Evolutionary conservation across 2,888 invertebrate species (phyloP).

Genomic region (Orchesella flavescens): DNA sequence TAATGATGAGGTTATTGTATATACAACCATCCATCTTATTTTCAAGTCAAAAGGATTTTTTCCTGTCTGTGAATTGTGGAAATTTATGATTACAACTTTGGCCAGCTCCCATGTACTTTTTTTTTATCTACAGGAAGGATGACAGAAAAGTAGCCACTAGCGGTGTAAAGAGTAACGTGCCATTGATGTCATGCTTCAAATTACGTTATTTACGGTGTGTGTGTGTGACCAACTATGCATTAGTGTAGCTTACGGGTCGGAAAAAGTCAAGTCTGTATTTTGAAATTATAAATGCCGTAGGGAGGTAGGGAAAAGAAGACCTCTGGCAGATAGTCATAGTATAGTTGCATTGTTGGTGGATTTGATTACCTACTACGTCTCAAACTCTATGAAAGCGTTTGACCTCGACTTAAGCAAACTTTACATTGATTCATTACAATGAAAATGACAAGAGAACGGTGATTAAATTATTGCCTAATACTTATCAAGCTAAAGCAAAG

Average conservation of each 20-base stretch:
- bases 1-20: too few relatives aligned
- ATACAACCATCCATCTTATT: too few relatives aligned
- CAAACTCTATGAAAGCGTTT: constrained; percentile 9
- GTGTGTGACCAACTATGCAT: background rate
- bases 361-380: background rate
- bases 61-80: constrained; percentile 18
- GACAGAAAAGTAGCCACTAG: background rate
- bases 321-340: background rate
- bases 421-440: constrained; percentile 13
- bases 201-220: background rate
- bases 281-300: background rate
- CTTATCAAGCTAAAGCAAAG: background rate
- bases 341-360: background rate
- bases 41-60: background rate
- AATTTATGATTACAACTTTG: constrained; percentile 10
- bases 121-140: background rate
- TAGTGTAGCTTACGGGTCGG: background rate
- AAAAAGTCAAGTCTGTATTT: background rate
- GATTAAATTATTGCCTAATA: background rate
- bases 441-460: background rate
- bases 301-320: background rate
- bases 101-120: background rate
- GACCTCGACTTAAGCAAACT: constrained; percentile 32
- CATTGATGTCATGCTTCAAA: background rate
- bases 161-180: background rate